A percentile compares a stretch with the other conserved stretches of the same genome.
These are phyloP conservation scores for Bombus superbus DNA, from an alignment of 1,140 invertebrate species.

Conservation along the genomic window DNA sequence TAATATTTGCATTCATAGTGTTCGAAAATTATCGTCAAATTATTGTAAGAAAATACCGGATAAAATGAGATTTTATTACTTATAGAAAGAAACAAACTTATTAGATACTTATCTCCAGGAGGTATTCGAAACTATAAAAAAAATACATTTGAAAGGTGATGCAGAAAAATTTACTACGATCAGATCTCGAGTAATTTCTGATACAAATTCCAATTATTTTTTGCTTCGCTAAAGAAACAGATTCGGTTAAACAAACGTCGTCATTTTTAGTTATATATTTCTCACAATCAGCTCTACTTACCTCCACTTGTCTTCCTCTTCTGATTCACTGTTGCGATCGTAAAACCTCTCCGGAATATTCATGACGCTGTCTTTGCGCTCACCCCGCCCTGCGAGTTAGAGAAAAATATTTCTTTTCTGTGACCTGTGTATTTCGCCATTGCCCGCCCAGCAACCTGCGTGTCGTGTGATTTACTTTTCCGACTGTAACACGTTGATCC, in stretches of 20 bases:
- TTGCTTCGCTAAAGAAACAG: background rate
- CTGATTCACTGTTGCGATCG: constrained; percentile 80
- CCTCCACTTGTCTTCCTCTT: constrained; percentile 83
- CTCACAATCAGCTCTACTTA: constrained; percentile 53
- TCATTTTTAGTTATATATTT: background rate
- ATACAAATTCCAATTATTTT: background rate
- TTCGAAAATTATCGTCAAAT: too few species aligned
- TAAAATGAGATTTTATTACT: background rate
- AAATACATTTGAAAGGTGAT: too few species aligned
- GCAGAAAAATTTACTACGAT: too few species aligned
- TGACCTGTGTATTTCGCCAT: background rate
- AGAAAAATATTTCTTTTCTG: constrained; percentile 52
- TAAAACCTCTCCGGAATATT: constrained; percentile 78
- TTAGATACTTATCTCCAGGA: background rate
- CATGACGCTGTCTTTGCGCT: constrained; percentile 80
- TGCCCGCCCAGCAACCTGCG: constrained; percentile 17
- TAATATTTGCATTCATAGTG: background rate
- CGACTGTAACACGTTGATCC: background rate
- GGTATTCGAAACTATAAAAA: background rate
- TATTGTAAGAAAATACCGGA: background rate
- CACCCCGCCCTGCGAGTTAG: constrained; percentile 76
- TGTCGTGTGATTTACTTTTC: background rate
- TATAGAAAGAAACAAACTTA: background rate
- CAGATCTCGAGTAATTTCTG: background rate
- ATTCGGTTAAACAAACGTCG: too few species aligned